These are phyloP conservation scores for Brachyhypopomus gauderio DNA, from an alignment of 2,113 vertebrate genomes.

Conservation along the genomic window DNA sequence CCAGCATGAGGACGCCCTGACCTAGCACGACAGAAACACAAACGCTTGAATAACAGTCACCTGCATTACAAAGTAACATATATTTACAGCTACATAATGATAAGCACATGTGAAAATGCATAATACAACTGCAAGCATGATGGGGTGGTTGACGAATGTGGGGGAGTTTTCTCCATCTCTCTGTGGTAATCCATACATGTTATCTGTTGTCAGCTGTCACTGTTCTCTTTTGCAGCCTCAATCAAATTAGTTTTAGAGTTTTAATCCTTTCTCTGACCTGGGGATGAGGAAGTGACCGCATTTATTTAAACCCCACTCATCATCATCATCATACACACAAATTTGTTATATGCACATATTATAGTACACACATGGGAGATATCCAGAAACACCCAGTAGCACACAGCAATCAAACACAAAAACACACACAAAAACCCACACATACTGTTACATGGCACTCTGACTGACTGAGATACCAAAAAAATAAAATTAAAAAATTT, in stretches of 20 bases:
- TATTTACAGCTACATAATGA: background rate
- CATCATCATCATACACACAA: conserved; percentile 12
- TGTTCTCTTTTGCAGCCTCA: conserved; percentile 68
- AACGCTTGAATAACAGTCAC: too few species aligned
- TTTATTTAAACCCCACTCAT: conserved; percentile 6
- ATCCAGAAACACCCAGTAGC: background rate
- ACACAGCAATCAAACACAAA: background rate
- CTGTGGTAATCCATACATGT: conserved; percentile 67
- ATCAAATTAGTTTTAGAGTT: conserved; percentile 69
- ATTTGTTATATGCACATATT: background rate
- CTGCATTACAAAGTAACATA: too few species aligned
- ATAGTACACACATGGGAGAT: background rate
- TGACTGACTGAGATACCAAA: too few species aligned
- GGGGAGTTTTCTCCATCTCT: conserved; percentile 19
- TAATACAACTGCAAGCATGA: too few species aligned
- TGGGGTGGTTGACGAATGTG: background rate
- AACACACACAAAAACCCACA: background rate
- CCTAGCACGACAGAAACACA: too few species aligned
- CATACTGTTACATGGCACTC: background rate
- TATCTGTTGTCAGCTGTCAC: conserved; percentile 75
- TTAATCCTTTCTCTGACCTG: conserved; percentile 65
- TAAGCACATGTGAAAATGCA: too few species aligned
- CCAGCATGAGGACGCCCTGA: too few species aligned
- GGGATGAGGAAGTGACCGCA: conserved; percentile 48
- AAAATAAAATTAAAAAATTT: too few species aligned